Conservation (phyloP, 2,797 vertebrate species). For the Crypturellus tataupa region DNA sequence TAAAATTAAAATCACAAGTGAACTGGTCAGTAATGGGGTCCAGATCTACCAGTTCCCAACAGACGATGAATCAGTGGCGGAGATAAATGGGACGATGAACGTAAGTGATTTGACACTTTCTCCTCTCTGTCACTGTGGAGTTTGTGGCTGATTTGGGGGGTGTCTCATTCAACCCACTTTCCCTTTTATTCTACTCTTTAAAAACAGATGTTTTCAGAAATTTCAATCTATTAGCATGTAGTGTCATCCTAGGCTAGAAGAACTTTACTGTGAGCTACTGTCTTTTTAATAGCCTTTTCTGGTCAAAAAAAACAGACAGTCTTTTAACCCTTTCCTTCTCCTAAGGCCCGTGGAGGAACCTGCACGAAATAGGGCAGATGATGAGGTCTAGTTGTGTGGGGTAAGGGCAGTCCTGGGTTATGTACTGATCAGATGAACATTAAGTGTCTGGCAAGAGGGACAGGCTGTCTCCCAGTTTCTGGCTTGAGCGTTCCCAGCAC, state of each 20-base stretch:
- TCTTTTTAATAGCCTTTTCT: not conserved
- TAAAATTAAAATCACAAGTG: slow-evolving; percentile 99
- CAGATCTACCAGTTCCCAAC: slow-evolving; percentile 99
- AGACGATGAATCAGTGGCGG: slow-evolving; percentile 95
- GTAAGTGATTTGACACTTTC: slow-evolving; percentile 81
- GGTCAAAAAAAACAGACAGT: not conserved
- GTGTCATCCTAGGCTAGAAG: not conserved
- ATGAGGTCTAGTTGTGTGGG: not conserved
- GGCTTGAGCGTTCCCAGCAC: not conserved
- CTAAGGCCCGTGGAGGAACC: fast-evolving
- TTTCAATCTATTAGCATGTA: not conserved
- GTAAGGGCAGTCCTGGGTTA: not conserved
- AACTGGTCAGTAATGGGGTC: slow-evolving; percentile 97
- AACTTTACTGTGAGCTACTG: not conserved
- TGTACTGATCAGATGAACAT: not conserved
- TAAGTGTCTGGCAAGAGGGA: not conserved
- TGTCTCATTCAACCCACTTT: slow-evolving; percentile 4
- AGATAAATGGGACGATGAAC: slow-evolving; percentile 99
- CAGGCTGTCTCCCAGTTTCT: not conserved
- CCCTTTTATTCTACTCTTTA: not conserved
- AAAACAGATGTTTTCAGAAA: not conserved
- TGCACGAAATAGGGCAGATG: not conserved
- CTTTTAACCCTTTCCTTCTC: not conserved
- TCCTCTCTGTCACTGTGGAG: not conserved
- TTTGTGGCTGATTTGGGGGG: not conserved